Conservation (phyloP, 2,113 vertebrate genomes). For the Oryzias melastigma region DNA sequence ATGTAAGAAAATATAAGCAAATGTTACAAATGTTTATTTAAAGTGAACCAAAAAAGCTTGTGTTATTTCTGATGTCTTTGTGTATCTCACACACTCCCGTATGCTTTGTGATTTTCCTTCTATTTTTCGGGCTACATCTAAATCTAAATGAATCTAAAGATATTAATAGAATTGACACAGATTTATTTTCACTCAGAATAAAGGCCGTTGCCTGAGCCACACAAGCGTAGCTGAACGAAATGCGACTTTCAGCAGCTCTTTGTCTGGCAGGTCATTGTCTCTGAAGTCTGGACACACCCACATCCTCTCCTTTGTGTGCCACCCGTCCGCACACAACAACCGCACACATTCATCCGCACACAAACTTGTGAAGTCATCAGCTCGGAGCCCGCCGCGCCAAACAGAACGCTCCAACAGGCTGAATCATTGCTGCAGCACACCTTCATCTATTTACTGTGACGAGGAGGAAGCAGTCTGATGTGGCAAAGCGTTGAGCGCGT, state of each 20-base stretch:
- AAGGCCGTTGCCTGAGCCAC: conserved; percentile 2
- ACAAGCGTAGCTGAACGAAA: conserved; percentile 22
- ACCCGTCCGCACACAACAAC: not conserved
- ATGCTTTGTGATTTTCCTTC: not conserved
- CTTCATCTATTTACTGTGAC: conserved; percentile 12
- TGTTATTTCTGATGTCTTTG: no score
- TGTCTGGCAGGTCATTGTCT: conserved; percentile 36
- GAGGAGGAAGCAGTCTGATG: not conserved
- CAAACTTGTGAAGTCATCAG: conserved; percentile 1
- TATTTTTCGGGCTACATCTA: not conserved
- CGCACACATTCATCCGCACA: not conserved
- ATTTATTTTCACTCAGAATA: not conserved
- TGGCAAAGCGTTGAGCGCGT: not conserved
- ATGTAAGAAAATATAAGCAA: no score
- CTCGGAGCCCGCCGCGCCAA: conserved; percentile 36
- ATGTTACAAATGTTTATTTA: no score
- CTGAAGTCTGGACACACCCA: conserved; percentile 41
- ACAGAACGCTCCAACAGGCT: conserved; percentile 63
- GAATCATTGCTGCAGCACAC: conserved; percentile 71
- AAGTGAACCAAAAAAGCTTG: no score
- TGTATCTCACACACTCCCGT: not conserved
- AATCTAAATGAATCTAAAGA: not conserved
- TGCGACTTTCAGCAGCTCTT: conserved; percentile 25
- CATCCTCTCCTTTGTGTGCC: conserved; percentile 36
- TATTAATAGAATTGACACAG: not conserved